A percentile compares a stretch with the other conserved stretches of the same genome.
Conservation (phyloP, 2,888 invertebrate genomes). For the Nemotelus pantherinus region DNA sequence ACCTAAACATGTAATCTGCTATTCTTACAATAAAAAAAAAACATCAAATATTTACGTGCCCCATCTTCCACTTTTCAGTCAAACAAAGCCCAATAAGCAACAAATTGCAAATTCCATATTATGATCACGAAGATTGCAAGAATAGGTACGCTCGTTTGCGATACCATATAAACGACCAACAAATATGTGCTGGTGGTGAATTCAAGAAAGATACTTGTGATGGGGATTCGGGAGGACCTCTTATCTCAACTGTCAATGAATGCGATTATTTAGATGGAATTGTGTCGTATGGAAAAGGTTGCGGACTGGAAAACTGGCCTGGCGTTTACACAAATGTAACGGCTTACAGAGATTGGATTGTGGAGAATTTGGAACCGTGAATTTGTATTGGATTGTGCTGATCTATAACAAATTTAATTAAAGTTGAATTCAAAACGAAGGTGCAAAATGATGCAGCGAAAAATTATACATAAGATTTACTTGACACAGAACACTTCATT, state of each 20-base stretch:
- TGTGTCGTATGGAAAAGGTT: conserved; percentile 75
- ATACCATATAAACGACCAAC: conserved; percentile 60
- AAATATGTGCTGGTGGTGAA: conserved; percentile 78
- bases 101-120: conserved; percentile 66
- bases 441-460: too few relatives aligned
- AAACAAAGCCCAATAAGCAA: conserved; percentile 69
- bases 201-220: conserved; percentile 76
- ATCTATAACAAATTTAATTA: too few relatives aligned
- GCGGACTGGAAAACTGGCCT: conserved; percentile 73
- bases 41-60: too few relatives aligned
- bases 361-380: conserved; percentile 13
- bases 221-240: conserved; percentile 77
- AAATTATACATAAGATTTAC: too few relatives aligned
- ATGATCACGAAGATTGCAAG: conserved; percentile 66
- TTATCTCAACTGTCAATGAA: conserved; percentile 67
- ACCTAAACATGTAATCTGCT: too few relatives aligned
- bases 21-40: too few relatives aligned
- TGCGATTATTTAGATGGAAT: conserved; percentile 66
- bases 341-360: conserved; percentile 73
- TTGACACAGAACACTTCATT: too few relatives aligned
- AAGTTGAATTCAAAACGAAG: too few relatives aligned
- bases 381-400: neutral
- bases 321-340: conserved; percentile 75
- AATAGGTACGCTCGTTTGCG: conserved; percentile 57
- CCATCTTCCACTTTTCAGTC: conserved; percentile 57